Percentiles rank a stretch among this genome's conserved stretches.
Evolutionary conservation across 2,113 vertebrate species (phyloP).

Genomic region (Rissa tridactyla): DNA sequence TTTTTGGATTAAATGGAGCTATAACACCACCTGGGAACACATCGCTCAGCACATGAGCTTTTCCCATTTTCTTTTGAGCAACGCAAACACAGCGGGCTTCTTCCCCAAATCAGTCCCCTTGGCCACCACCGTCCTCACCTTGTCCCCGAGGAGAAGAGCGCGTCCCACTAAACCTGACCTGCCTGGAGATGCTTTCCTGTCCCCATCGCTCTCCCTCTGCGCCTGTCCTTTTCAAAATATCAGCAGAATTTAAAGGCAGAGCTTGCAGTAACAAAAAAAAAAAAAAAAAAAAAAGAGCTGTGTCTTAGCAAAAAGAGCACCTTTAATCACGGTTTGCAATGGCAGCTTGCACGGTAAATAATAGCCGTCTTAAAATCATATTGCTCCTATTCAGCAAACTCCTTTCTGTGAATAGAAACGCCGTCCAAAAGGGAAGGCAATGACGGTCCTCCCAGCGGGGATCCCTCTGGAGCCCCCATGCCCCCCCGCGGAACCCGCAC

Average conservation of each 20-base stretch:
- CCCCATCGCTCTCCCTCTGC: neutral
- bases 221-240: conserved; percentile 22
- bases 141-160: neutral
- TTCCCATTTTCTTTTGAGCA: neutral
- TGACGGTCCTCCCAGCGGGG: neutral
- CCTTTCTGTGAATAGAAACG: neutral
- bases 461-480: neutral
- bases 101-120: neutral
- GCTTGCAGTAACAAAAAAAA: conserved; percentile 43
- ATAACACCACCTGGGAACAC: neutral
- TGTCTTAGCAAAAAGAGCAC: conserved; percentile 33
- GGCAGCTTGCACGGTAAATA: conserved; percentile 38
- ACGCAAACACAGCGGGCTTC: neutral
- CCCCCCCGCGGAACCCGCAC: neutral
- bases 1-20: neutral
- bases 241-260: conserved; percentile 59
- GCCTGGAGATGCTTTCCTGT: neutral
- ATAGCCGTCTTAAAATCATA: neutral
- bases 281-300: conserved; percentile 42
- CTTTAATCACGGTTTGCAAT: conserved; percentile 49
- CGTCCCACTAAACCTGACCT: neutral
- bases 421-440: neutral
- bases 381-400: neutral
- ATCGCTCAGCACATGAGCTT: neutral
- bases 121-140: neutral